phyloP scores from a whole-genome alignment of 2,797 vertebrate species.

The Rhyacichthys aspro region DNA sequence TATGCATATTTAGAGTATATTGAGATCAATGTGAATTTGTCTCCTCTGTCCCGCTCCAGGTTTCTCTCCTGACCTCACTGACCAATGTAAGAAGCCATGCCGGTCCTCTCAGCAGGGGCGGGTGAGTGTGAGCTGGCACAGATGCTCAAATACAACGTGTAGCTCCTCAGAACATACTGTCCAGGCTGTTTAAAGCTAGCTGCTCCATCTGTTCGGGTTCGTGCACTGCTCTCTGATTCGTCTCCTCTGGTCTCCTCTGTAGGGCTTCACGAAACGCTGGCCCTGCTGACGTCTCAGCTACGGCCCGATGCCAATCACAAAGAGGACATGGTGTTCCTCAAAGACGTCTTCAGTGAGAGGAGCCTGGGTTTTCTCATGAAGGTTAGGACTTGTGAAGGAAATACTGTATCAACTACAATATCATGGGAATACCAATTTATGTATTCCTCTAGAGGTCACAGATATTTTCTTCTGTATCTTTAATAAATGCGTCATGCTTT shows the following conservation, averaged over 20 bases:
- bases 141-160: slow-evolving; percentile 11
- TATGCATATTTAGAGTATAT: too few relatives aligned
- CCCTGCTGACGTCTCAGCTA: slow-evolving; percentile 93
- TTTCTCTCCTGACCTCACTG: slow-evolving; percentile 58
- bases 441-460: too few relatives aligned
- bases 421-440: too few relatives aligned
- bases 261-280: slow-evolving; percentile 95
- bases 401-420: too few relatives aligned
- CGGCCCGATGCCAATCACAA: slow-evolving; percentile 94
- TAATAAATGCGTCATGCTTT: not conserved
- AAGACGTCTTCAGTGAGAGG: slow-evolving; percentile 93
- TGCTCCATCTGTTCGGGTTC: slow-evolving; percentile 45
- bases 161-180: slow-evolving; percentile 9
- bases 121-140: slow-evolving; percentile 74
- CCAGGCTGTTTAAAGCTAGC: slow-evolving; percentile 5
- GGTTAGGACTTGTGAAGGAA: slow-evolving; percentile 75
- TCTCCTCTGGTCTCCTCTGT: not conserved
- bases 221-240: not conserved
- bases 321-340: slow-evolving; percentile 95
- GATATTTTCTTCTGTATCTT: too few relatives aligned
- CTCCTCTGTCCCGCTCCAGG: slow-evolving; percentile 33
- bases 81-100: slow-evolving; percentile 89
- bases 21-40: not conserved
- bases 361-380: slow-evolving; percentile 94
- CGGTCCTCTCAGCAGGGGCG: slow-evolving; percentile 90